Conservation (phyloP, 2,888 invertebrate genomes). For the Lepidochitona cinerea region DNA sequence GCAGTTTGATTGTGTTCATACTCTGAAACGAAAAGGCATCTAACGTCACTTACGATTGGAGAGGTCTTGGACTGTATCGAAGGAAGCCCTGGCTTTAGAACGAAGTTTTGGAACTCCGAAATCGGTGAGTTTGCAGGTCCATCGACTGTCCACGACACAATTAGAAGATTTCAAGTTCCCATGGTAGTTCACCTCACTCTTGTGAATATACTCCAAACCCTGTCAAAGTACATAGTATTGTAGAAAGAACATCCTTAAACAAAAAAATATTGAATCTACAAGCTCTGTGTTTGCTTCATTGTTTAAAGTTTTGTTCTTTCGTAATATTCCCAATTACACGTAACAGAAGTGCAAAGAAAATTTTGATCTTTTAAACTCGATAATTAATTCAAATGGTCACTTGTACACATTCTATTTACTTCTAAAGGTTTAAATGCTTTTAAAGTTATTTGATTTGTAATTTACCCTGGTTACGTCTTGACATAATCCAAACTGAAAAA, state of each 20-base stretch:
- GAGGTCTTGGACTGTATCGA: slow-evolving; percentile 23
- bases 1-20: neutral
- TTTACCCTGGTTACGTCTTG: slow-evolving; percentile 64
- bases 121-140: slow-evolving; percentile 67
- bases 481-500: slow-evolving; percentile 64
- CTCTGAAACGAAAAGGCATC: neutral
- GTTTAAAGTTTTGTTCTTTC: too few relatives aligned
- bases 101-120: slow-evolving; percentile 57
- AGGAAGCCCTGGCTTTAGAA: slow-evolving; percentile 34
- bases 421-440: too few relatives aligned
- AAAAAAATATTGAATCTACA: too few relatives aligned
- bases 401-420: too few relatives aligned
- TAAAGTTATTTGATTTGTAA: too few relatives aligned
- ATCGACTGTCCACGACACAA: slow-evolving; percentile 66
- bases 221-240: slow-evolving; percentile 22
- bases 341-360: too few relatives aligned
- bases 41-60: slow-evolving; percentile 40
- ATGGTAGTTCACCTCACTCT: slow-evolving; percentile 60
- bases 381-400: too few relatives aligned
- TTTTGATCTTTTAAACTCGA: too few relatives aligned
- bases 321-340: too few relatives aligned
- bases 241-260: too few relatives aligned
- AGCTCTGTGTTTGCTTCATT: too few relatives aligned
- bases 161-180: slow-evolving; percentile 67
- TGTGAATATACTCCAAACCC: slow-evolving; percentile 65